phyloP scores from a whole-genome alignment of 1,140 invertebrate genomes.

The Dendroctonus valens region DNA sequence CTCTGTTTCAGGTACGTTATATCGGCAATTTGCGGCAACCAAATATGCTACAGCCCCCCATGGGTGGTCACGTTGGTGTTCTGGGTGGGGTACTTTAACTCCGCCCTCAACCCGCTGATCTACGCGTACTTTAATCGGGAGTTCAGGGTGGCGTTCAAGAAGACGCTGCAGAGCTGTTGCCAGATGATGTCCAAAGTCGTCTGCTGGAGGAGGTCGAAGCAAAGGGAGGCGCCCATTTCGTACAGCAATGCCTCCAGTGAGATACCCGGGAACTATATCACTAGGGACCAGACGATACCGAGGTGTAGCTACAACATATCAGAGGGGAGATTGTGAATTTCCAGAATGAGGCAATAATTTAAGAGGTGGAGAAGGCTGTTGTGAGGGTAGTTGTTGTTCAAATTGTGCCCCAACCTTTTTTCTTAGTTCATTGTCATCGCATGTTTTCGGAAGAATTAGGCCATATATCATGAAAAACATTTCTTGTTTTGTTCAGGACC shows the following conservation, averaged over 20 bases:
- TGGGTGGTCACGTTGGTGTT: slow-evolving; percentile 83
- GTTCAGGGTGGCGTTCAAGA: slow-evolving; percentile 90
- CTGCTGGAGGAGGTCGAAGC: slow-evolving; percentile 44
- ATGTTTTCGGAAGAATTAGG: too few species aligned
- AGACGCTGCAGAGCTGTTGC: slow-evolving; percentile 85
- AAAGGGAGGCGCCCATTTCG: slow-evolving; percentile 49
- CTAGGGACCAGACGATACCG: slow-evolving; percentile 42
- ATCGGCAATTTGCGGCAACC: slow-evolving; percentile 70
- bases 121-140: slow-evolving; percentile 97
- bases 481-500: too few species aligned
- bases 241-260: slow-evolving; percentile 64
- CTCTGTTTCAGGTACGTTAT: slow-evolving; percentile 71
- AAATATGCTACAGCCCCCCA: slow-evolving; percentile 67
- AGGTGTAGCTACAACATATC: slow-evolving; percentile 47
- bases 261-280: slow-evolving; percentile 61
- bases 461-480: too few species aligned
- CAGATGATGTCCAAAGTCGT: slow-evolving; percentile 41
- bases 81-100: slow-evolving; percentile 98
- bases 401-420: too few species aligned
- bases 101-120: slow-evolving; percentile 92
- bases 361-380: slow-evolving; percentile 21
- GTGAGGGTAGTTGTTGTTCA: too few species aligned
- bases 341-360: slow-evolving; percentile 48
- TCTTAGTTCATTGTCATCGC: too few species aligned
- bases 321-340: slow-evolving; percentile 48